Conservation (phyloP, 2,888 invertebrate genomes). For the Incurvaria masculella region DNA sequence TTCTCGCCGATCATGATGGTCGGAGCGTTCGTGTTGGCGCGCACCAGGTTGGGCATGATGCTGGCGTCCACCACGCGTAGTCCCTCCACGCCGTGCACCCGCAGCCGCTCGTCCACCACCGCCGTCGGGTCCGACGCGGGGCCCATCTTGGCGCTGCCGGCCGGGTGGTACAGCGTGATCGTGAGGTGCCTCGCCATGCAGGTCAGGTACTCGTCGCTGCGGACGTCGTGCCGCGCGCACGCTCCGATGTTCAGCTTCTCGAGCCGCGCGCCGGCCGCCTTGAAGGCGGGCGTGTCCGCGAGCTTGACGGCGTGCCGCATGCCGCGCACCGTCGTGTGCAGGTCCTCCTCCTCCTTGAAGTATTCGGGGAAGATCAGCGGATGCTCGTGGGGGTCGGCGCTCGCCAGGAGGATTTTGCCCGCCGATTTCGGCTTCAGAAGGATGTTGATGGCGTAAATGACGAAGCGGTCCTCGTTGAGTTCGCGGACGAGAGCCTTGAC, state of each 20-base stretch:
- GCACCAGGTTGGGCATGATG: constrained; percentile 36
- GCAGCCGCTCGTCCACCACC: constrained; percentile 30
- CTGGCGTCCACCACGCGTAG: constrained; percentile 39
- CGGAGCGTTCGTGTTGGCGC: constrained; percentile 39
- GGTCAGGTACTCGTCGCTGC: constrained; percentile 25
- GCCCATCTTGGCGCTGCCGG: constrained; percentile 37
- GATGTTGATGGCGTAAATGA: constrained; percentile 6
- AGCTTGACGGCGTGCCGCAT: neutral
- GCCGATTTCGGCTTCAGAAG: constrained; percentile 42
- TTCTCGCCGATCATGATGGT: constrained; percentile 43
- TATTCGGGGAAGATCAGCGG: constrained; percentile 26
- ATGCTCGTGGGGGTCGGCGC: constrained; percentile 47
- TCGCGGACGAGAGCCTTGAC: neutral
- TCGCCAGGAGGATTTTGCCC: constrained; percentile 44
- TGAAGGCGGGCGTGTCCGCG: neutral
- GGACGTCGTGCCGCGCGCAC: neutral
- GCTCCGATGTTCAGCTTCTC: neutral
- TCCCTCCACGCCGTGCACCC: constrained; percentile 29
- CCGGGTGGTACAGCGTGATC: constrained; percentile 34
- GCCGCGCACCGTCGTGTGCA: neutral
- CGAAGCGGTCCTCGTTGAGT: neutral
- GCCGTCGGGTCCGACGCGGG: constrained; percentile 26
- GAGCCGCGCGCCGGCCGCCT: neutral
- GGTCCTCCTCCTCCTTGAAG: neutral
- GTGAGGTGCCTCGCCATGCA: constrained; percentile 29